These are phyloP conservation scores for Corythaeola cristata DNA, from an alignment of 2,113 vertebrate genomes.

Conservation along the genomic window DNA sequence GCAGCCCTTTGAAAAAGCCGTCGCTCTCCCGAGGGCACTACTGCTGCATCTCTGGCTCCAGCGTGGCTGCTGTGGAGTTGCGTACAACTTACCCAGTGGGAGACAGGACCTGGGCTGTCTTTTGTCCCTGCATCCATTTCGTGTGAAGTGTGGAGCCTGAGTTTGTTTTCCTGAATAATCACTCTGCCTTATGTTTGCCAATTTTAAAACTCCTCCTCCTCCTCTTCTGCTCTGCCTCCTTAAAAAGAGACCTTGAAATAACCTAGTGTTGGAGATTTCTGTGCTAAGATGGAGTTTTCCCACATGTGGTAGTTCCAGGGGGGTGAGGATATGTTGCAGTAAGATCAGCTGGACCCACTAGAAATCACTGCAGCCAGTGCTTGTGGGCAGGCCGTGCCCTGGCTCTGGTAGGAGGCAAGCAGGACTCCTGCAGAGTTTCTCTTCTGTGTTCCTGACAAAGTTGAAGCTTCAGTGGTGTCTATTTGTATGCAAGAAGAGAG, in stretches of 20 bases:
- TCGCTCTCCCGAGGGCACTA: not conserved
- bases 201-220: not conserved
- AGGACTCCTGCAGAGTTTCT: not conserved
- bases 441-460: not conserved
- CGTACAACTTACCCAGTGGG: rapidly evolving
- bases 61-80: not conserved
- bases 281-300: not conserved
- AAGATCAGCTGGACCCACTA: not conserved
- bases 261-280: not conserved
- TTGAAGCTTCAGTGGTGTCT: not conserved
- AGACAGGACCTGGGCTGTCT: not conserved
- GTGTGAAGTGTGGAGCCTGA: rapidly evolving
- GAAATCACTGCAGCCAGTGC: not conserved
- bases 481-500: not conserved
- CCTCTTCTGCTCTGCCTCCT: not conserved
- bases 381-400: not conserved
- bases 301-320: not conserved
- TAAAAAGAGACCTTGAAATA: not conserved
- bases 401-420: not conserved
- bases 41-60: not conserved
- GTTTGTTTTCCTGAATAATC: not conserved
- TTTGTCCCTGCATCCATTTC: not conserved
- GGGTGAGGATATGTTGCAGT: not conserved
- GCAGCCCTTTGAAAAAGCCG: not conserved
- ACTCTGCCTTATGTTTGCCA: not conserved